Conservation (phyloP, 2,888 invertebrate species). For the Beris chalybata region DNA sequence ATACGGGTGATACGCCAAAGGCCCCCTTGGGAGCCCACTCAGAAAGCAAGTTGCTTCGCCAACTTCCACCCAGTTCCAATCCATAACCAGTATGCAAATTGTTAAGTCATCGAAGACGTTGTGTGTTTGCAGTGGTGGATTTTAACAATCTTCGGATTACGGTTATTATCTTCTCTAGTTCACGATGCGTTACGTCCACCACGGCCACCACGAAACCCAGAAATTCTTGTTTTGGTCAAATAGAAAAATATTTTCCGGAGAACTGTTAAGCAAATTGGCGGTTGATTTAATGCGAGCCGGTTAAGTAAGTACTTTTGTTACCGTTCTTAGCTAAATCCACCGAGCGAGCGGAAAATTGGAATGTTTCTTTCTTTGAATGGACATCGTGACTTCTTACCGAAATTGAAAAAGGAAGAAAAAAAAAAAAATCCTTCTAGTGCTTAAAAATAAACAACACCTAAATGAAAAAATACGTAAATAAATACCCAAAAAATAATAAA, state of each 20-base stretch:
- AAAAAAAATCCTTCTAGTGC: too few relatives aligned
- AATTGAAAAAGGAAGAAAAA: too few relatives aligned
- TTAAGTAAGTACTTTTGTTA: too few relatives aligned
- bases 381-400: too few relatives aligned
- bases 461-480: too few relatives aligned
- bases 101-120: slow-evolving; percentile 23
- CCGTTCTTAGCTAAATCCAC: too few relatives aligned
- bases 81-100: slow-evolving; percentile 31
- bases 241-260: slow-evolving; percentile 11
- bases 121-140: background rate
- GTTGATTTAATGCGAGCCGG: too few relatives aligned
- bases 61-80: background rate
- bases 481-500: too few relatives aligned
- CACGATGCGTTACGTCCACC: slow-evolving; percentile 2
- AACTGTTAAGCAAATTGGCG: slow-evolving; percentile 22
- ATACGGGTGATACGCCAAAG: slow-evolving; percentile 4
- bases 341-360: too few relatives aligned
- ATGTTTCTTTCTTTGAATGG: too few relatives aligned
- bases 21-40: slow-evolving; percentile 9
- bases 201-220: background rate
- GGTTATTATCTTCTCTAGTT: slow-evolving; percentile 11
- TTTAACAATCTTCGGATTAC: slow-evolving; percentile 20
- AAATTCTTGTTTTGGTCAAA: slow-evolving; percentile 25
- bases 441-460: too few relatives aligned
- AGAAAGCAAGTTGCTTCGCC: slow-evolving; percentile 20